A percentile compares a stretch with the other conserved stretches of the same genome.
These are phyloP conservation scores for Gastrophysa polygoni DNA, from an alignment of 2,888 invertebrate species.

Conservation along the genomic window DNA sequence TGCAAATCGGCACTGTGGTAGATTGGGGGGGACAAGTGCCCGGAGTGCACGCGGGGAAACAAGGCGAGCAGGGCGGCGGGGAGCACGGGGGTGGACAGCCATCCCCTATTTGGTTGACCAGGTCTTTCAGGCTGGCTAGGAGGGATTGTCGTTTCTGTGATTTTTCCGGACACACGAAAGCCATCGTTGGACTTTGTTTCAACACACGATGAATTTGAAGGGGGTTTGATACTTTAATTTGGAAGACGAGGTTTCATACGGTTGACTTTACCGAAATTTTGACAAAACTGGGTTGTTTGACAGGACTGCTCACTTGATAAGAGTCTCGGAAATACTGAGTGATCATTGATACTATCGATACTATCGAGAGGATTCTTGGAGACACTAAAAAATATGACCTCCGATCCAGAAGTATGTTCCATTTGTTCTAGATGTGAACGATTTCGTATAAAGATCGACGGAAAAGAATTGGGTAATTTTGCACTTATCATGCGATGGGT, in stretches of 20 bases:
- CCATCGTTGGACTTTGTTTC: slow-evolving; percentile 37
- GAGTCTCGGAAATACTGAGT: not conserved
- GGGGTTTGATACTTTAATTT: slow-evolving; percentile 30
- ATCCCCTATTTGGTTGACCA: slow-evolving; percentile 46
- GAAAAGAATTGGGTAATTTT: too few relatives aligned
- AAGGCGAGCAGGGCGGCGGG: slow-evolving; percentile 42
- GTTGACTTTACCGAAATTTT: slow-evolving; percentile 21
- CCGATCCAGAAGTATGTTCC: too few relatives aligned
- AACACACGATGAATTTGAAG: not conserved
- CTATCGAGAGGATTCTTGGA: too few relatives aligned
- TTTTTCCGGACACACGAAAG: slow-evolving; percentile 56
- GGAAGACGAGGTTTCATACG: slow-evolving; percentile 5
- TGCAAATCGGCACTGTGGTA: slow-evolving; percentile 47
- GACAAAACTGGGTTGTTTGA: slow-evolving; percentile 9
- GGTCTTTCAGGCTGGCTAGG: slow-evolving; percentile 48
- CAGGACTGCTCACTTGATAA: not conserved
- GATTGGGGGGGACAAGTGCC: slow-evolving; percentile 30
- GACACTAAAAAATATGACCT: too few relatives aligned
- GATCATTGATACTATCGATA: not conserved
- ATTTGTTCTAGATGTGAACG: too few relatives aligned
- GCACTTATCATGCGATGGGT: too few relatives aligned
- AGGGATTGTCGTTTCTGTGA: slow-evolving; percentile 47
- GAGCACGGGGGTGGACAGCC: slow-evolving; percentile 58
- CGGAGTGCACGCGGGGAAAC: slow-evolving; percentile 19
- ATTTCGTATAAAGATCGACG: too few relatives aligned